Evolutionary conservation across 2,888 invertebrate genomes (phyloP).

Genomic region (Tubulanus polymorphus): DNA sequence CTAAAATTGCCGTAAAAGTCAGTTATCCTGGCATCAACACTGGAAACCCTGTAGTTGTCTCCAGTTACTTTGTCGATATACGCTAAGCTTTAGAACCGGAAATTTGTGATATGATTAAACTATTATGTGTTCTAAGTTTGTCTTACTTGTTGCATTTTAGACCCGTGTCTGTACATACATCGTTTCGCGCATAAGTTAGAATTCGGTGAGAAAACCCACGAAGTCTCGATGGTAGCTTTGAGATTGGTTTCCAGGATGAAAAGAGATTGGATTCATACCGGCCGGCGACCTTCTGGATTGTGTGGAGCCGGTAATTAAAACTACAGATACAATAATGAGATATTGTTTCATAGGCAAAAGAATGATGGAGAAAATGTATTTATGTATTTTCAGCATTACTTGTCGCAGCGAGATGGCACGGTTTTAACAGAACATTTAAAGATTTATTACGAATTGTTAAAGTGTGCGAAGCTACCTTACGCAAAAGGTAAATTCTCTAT

Average conservation of each 20-base stretch:
- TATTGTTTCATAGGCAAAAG: too few species aligned
- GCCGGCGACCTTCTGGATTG: constrained; percentile 90
- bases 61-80: too few species aligned
- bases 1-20: too few species aligned
- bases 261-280: constrained; percentile 93
- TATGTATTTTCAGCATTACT: constrained; percentile 68
- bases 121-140: too few species aligned
- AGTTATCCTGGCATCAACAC: too few species aligned
- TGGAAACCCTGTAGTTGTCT: too few species aligned
- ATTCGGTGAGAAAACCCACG: constrained; percentile 87
- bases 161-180: constrained; percentile 93
- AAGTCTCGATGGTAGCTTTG: constrained; percentile 90
- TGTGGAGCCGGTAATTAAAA: constrained; percentile 98
- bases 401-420: constrained; percentile 89
- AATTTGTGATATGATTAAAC: too few species aligned
- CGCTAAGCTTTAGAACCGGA: too few species aligned
- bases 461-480: constrained; percentile 87
- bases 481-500: constrained; percentile 64
- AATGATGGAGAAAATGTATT: not conserved
- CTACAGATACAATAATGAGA: too few species aligned
- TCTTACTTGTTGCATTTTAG: too few species aligned
- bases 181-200: constrained; percentile 91
- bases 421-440: constrained; percentile 78
- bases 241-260: constrained; percentile 96
- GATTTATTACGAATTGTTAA: constrained; percentile 93